Base-by-base conservation (phyloP, 2,113 vertebrate genomes). In the Kryptolebias marmoratus region DNA sequence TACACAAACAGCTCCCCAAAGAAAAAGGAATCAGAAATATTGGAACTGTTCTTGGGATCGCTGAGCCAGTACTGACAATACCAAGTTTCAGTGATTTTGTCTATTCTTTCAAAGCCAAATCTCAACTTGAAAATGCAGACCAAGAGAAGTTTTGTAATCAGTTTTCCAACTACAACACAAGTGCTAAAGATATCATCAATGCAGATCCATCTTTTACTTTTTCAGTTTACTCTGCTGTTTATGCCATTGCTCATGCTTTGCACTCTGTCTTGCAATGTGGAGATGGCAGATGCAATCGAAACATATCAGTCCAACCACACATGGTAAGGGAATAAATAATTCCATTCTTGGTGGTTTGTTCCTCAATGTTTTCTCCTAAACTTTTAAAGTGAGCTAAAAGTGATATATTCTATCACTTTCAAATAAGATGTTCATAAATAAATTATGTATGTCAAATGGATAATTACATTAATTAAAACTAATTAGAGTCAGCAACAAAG, bases 211-310 rank as follows among this genome's bases (percentile, higher is more conserved):
- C 1, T 22, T 93, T 73, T 81, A 85, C 27, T 18, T 95, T 95
- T 66, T 89, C 48, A 0, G 86, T 93, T 12, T 96, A 96, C 72
- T 74, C 77, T 0, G 94, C 95, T 0, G 86, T 96, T 11, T 94
- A 97, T 0, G 87, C 93, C 0, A 88, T 95, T 39, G 95, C 96
- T 9, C 87, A 94, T 0, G 91, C 94, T 54, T 91, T 97, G 52
- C 95, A 96, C 0, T 83, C 84, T 5, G 70, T 93, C 54, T 84
- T 97, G 68, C 88, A 90, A 30, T 98, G 96, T 2, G 55, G 82
- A 63, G 71, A 62, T 0, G 91, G 89, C 12, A 9, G 0, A 1
- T 97, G 96, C 81, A 77, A 80, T 13, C 81, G 60, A 28, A 87
- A 64, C n/a, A 72, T 65, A 18, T 81, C 53, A 1, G 77, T 95